These are phyloP conservation scores for Cheirogaleus medius DNA, from an alignment of 2,113 vertebrate genomes.

Conservation along the genomic window DNA sequence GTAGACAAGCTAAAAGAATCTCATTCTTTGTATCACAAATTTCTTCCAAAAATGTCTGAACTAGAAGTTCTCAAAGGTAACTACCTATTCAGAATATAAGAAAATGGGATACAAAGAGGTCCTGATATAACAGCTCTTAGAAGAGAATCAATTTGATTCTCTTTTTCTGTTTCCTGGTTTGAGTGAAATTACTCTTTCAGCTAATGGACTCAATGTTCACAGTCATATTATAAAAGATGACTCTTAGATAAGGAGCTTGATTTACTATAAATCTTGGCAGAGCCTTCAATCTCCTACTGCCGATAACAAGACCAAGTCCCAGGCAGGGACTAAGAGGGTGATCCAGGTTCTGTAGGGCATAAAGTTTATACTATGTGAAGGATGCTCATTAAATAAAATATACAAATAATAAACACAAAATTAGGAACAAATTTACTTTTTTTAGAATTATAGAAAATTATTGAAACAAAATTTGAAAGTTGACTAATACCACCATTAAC, in stretches of 20 bases:
- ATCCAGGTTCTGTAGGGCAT: background rate
- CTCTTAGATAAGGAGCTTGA: background rate
- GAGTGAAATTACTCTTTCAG: background rate
- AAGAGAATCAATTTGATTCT: background rate
- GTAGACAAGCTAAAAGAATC: background rate
- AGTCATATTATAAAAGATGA: background rate
- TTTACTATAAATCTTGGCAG: background rate
- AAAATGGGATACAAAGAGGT: background rate
- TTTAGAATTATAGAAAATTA: background rate
- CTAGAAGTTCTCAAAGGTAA: background rate
- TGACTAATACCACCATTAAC: background rate
- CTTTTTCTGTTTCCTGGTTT: background rate
- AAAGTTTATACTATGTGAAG: background rate
- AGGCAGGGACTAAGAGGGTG: background rate
- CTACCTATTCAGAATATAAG: background rate
- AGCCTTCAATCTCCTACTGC: fast-evolving
- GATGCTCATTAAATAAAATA: background rate
- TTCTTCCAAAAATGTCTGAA: background rate
- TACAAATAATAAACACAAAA: background rate
- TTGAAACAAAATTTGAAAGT: background rate
- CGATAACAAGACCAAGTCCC: background rate
- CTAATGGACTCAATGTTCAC: fast-evolving
- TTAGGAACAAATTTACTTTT: background rate
- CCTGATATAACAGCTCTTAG: background rate
- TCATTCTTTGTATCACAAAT: background rate